Evolutionary conservation across 2,113 vertebrate genomes (phyloP).

Genomic region (Anseranas semipalmata): DNA sequence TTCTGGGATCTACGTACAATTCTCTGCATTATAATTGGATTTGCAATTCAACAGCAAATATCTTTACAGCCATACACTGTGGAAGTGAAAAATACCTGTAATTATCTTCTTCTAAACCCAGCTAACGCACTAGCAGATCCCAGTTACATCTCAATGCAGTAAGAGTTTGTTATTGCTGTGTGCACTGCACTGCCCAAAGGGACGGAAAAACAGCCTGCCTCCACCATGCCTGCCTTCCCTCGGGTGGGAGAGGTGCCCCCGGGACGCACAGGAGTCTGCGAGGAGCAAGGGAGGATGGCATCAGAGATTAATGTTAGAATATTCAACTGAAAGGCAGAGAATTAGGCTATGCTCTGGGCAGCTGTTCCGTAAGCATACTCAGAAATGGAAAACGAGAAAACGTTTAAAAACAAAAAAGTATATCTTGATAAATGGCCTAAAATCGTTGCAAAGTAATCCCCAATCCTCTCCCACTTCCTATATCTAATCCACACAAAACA

Average conservation of each 20-base stretch:
- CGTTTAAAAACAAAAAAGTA: neutral
- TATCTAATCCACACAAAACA: neutral
- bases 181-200: neutral
- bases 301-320: accelerated
- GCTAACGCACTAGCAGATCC: constrained; percentile 27
- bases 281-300: neutral
- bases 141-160: constrained; percentile 6
- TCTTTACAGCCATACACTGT: constrained; percentile 48
- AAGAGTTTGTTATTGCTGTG: neutral
- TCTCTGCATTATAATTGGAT: constrained; percentile 39
- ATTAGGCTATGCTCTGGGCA: neutral
- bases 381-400: neutral
- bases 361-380: neutral
- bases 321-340: neutral
- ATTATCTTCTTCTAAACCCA: constrained; percentile 58
- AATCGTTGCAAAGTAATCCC: neutral
- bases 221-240: neutral
- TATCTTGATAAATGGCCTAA: neutral
- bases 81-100: constrained; percentile 35
- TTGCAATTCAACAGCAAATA: constrained; percentile 60
- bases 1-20: constrained; percentile 45
- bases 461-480: neutral
- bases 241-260: accelerated
- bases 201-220: neutral
- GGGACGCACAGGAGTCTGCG: neutral